Conservation (phyloP, 2,888 invertebrate species). For the Pterostichus madidus region DNA sequence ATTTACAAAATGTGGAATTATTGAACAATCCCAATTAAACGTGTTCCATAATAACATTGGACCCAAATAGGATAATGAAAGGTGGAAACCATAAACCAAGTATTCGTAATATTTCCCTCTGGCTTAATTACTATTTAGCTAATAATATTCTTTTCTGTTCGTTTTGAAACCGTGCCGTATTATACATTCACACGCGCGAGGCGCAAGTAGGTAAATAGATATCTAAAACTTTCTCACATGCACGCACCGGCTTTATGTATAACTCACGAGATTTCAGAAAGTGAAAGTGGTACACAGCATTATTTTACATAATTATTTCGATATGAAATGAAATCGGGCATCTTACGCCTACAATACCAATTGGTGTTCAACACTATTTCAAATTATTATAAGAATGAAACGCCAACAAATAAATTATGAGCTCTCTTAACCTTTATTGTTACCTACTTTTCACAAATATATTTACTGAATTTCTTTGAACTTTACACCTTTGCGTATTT, state of each 20-base stretch:
- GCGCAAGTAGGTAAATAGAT: constrained; percentile 51
- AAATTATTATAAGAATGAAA: background rate
- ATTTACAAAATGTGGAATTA: no score
- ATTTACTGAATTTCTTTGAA: constrained; percentile 47
- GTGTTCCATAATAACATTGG: no score
- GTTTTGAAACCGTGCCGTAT: constrained; percentile 42
- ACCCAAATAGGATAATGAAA: no score
- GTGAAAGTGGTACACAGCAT: constrained; percentile 61
- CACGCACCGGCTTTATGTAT: constrained; percentile 49
- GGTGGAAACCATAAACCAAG: background rate
- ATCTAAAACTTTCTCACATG: constrained; percentile 57
- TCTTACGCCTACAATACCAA: constrained; percentile 57
- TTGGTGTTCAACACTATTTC: constrained; percentile 10
- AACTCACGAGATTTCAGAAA: constrained; percentile 55
- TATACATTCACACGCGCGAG: constrained; percentile 36
- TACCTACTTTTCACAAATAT: constrained; percentile 21
- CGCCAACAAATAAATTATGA: constrained; percentile 22
- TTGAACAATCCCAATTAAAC: no score
- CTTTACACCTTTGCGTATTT: constrained; percentile 27
- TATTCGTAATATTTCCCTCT: background rate
- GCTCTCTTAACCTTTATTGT: constrained; percentile 3
- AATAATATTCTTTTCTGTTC: background rate
- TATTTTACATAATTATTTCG: constrained; percentile 64
- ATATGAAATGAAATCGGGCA: constrained; percentile 59
- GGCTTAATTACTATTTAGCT: no score